Conservation (phyloP, 2,797 vertebrate species). For the Sebastiscus tertius region DNA sequence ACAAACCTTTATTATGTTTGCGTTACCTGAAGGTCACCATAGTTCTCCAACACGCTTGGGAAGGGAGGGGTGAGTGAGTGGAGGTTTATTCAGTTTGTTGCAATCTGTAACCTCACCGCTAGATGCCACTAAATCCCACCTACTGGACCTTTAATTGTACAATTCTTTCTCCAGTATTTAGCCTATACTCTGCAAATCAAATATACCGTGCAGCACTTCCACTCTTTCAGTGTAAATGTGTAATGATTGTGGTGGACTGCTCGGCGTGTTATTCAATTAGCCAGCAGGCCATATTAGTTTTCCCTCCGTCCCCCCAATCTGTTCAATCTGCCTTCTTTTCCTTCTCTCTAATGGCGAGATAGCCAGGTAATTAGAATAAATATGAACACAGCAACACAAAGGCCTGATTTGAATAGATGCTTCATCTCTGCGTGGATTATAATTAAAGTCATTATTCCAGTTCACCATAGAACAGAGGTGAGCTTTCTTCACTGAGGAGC, state of each 20-base stretch:
- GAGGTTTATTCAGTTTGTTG: background rate
- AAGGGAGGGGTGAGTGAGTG: no score
- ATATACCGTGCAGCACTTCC: background rate
- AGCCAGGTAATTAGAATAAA: slow-evolving; percentile 71
- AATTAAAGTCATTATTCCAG: slow-evolving; percentile 72
- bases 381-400: slow-evolving; percentile 63
- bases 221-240: slow-evolving; percentile 1
- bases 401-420: slow-evolving; percentile 44
- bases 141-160: background rate
- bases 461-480: slow-evolving; percentile 44
- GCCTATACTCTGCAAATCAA: background rate
- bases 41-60: no score
- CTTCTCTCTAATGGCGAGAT: slow-evolving; percentile 35
- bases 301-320: slow-evolving; percentile 37
- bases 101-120: background rate
- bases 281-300: slow-evolving; percentile 54
- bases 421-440: slow-evolving; percentile 59
- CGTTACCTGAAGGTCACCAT: background rate
- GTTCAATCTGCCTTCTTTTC: slow-evolving; percentile 51
- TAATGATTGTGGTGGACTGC: slow-evolving; percentile 8
- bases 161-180: background rate
- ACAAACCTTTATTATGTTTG: background rate
- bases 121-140: background rate
- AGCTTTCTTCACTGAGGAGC: slow-evolving; percentile 29
- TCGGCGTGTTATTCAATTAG: slow-evolving; percentile 58